A percentile compares a stretch with the other conserved stretches of the same genome.
phyloP scores from a whole-genome alignment of 2,113 vertebrate genomes.

The Neomonachus schauinslandi region DNA sequence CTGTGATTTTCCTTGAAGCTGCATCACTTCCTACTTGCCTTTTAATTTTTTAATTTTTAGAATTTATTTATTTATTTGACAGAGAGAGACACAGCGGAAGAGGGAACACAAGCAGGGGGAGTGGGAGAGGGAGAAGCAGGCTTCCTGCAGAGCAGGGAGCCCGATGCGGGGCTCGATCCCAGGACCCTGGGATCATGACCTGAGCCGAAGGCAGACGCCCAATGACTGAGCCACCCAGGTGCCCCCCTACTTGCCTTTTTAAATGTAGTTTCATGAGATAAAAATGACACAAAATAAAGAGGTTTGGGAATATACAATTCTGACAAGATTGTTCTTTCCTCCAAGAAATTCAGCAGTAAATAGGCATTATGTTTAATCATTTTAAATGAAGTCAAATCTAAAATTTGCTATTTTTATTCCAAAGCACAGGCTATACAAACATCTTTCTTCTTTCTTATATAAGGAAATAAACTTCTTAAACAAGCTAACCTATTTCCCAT shows the following conservation, averaged over 20 bases:
- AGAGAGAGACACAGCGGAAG: too few species aligned
- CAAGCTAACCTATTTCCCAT: not conserved
- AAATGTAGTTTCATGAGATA: constrained; percentile 30
- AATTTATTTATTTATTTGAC: too few species aligned
- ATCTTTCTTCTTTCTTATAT: constrained; percentile 57
- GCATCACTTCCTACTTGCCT: not conserved
- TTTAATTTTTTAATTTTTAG: not conserved
- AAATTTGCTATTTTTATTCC: constrained; percentile 71
- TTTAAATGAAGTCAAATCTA: constrained; percentile 62
- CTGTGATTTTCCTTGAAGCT: constrained; percentile 7
- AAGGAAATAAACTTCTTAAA: constrained; percentile 56
- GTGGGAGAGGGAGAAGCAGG: too few species aligned
- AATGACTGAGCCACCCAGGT: too few species aligned
- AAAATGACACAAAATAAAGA: constrained; percentile 59
- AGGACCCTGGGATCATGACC: too few species aligned
- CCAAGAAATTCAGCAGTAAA: constrained; percentile 55
- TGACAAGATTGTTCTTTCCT: constrained; percentile 19
- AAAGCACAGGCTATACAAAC: constrained; percentile 3
- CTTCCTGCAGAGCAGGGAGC: too few species aligned
- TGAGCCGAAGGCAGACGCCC: too few species aligned
- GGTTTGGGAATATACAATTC: constrained; percentile 13
- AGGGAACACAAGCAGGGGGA: too few species aligned
- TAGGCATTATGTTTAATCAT: constrained; percentile 56
- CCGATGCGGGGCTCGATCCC: too few species aligned
- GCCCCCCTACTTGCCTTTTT: not conserved